These are phyloP conservation scores for Nibea albiflora DNA, from an alignment of 2,113 vertebrate genomes.

Conservation along the genomic window DNA sequence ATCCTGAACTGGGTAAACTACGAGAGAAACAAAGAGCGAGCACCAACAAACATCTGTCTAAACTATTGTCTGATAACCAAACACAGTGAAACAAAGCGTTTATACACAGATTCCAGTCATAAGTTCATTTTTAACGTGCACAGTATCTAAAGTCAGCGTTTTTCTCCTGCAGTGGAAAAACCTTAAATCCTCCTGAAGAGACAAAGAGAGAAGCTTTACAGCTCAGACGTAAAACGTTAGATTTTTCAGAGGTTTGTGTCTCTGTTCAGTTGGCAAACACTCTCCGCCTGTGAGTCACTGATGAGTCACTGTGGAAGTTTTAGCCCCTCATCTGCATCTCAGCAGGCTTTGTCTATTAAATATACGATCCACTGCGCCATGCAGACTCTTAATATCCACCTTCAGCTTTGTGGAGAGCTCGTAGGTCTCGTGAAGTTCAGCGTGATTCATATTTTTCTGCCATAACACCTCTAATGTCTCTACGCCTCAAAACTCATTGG, in stretches of 20 bases:
- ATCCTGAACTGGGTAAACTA: too few species aligned
- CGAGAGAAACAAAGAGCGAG: too few species aligned
- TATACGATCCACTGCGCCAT: not conserved
- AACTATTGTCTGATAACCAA: too few species aligned
- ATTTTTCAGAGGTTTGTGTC: not conserved
- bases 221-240: not conserved
- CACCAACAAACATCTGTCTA: too few species aligned
- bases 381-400: constrained; percentile 14
- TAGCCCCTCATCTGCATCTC: constrained; percentile 1
- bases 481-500: not conserved
- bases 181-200: not conserved
- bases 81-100: not conserved
- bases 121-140: not conserved
- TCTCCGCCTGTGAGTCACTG: constrained; percentile 5
- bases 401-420: constrained; percentile 8
- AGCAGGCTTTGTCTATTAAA: constrained; percentile 27
- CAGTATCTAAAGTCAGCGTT: not conserved
- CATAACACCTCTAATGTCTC: not conserved
- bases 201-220: not conserved
- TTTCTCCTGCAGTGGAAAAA: not conserved
- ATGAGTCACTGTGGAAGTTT: constrained; percentile 36
- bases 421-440: not conserved
- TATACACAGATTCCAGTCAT: not conserved
- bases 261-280: constrained; percentile 6
- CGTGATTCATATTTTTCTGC: constrained; percentile 17